Evolutionary conservation across 2,113 vertebrate species (phyloP), one percentile per base, ranked within the genome.

Genomic region (Monopterus albus): DNA sequence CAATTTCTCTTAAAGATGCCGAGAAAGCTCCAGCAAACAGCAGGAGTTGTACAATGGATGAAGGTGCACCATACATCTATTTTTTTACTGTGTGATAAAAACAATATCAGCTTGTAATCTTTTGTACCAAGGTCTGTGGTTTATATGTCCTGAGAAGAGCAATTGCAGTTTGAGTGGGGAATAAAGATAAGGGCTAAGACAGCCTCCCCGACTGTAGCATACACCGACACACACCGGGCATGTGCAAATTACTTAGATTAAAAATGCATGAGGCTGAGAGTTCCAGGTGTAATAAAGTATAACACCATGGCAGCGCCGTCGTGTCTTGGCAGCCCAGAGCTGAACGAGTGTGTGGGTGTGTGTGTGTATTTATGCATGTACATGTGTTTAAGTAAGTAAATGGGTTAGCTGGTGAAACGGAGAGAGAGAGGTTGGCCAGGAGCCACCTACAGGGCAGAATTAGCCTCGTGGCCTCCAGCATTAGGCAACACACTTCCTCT

Each of bases 191-290:
- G 63, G 64, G 38, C 78, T 57, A 49, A 71, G 66, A 62, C 74
- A 42, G 81, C 73, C 72, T 75, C 68, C 53, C 60, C 63, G 81
- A 79, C 64, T 50, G 75, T 31, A 82, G 75, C 67, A 65, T 62
- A 85, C 79, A 38, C 63, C 47, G 61, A 73, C 82, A 81, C 79
- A 83, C 49, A 68, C 73, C 50, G 72, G 61, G 65, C 80, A 72
- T 87, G 84, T 91, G 88, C 86, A 94, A 93, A 93, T 93, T 88
- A 90, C 83, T 75, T 71, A 68, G 45, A 93, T 94, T 90, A 94
- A 93, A 93, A 92, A 93, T 92, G 91, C 90, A 92, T 92, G 90
- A 92, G 86, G 75, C 85, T 64, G 79, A 73, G 75, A 75, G 87
- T 86, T 93, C 68, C 86, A 93, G 89, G 88, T 94, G 84, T 91